Evolutionary conservation across 2,888 invertebrate species (phyloP), one percentile per base, ranked within the genome.

Genomic region (Sthenelais limicola): DNA sequence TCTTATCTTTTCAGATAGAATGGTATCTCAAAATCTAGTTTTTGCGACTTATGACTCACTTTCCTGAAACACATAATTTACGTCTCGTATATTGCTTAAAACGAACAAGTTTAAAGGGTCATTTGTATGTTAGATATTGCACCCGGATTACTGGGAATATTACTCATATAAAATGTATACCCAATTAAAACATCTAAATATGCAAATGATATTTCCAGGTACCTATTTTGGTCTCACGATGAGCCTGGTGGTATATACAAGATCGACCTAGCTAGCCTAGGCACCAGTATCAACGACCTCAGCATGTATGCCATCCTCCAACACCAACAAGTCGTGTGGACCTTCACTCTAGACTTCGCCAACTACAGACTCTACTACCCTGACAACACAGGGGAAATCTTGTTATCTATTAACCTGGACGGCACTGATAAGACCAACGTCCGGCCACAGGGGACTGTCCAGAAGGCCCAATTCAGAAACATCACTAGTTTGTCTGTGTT

Each of bases 331-430:
- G 89, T 92, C 81, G 89, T 95, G n/a, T 93, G 93, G 4, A 93
- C 94, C 0, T 95, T 96, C 82, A 92, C 93, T 0, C 92, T 95
- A 0, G 95, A 96, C 84, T 93, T 94, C 80, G 91, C 92, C 0
- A 94, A 94, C 84, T 94, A 94, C 83, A 91, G 93, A 74, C 88
- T 96, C 4, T 90, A 95, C 15, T 92, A 94, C 1, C 92, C 94
- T 0, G 92, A 0, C 92, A 43, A 43, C 43, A 43, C 9, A 43
- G 43, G 12, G 9, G 43, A 12, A 43, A 32, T 35, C n/a, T 9
- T 56, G 3, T 3, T 7, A 12, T 21, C 21, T 4, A 18, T 94
- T 5, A 93, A 94, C 1, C 88, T 95, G 18, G 94, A 95, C 85
- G 95, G 95, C 9, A 81, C 82, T 3, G 84, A 84, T 35, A 68